These are phyloP conservation scores for Perdix hodgsoniae DNA, from an alignment of 2,797 vertebrate genomes.

Conservation along the genomic window DNA sequence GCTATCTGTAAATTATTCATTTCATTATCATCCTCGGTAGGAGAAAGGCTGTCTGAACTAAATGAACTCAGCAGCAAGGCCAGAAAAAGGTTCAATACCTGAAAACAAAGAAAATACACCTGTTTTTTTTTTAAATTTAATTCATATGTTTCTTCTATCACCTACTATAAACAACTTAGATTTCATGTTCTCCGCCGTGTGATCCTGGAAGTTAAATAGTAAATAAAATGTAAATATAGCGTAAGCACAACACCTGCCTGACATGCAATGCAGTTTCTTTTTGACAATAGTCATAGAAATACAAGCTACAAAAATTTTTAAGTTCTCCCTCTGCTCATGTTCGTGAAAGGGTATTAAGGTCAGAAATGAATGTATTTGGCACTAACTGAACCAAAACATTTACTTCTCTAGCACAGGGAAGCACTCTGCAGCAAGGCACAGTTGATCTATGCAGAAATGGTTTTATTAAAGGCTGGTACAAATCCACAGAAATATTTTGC, in stretches of 20 bases:
- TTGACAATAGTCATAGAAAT: too few relatives aligned
- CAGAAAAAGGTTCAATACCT: constrained; percentile 97
- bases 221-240: background rate
- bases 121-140: background rate
- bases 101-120: background rate
- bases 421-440: background rate
- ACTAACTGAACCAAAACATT: background rate
- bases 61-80: constrained; percentile 96
- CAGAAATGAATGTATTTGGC: background rate
- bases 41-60: constrained; percentile 93
- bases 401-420: background rate
- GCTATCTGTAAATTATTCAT: constrained; percentile 93
- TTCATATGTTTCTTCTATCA: background rate
- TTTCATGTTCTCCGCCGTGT: background rate
- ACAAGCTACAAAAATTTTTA: background rate
- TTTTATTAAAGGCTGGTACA: background rate
- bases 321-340: background rate
- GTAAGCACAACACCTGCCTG: background rate
- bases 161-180: background rate
- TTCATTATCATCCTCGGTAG: constrained; percentile 88
- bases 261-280: background rate
- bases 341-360: background rate
- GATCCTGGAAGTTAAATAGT: background rate
- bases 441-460: background rate
- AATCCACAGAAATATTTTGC: background rate